Base-by-base conservation (phyloP, 2,113 vertebrate genomes). In the Neogale vison region DNA sequence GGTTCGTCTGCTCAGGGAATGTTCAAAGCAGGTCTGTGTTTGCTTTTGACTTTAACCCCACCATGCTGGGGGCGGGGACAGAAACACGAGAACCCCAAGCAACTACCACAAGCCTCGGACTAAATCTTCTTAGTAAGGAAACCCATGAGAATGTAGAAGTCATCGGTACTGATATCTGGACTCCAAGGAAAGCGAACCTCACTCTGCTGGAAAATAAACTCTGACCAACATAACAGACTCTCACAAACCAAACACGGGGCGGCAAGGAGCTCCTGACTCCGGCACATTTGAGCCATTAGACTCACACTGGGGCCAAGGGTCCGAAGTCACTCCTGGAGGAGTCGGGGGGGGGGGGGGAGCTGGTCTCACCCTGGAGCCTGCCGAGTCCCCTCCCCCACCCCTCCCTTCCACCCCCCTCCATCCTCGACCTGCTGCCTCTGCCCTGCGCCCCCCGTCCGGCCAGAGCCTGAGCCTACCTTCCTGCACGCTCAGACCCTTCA, bases 361-460 rank as follows among this genome's bases (percentile, higher is more conserved):
- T 6, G 18, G 39, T 50, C 42, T 24, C n/a, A 71, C 20, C 9
- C 29, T 17, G 3, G 10, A 12, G 9, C 3, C 5, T 34, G 45
- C n/a, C 4, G n/a, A 2, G 63, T 34, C 6, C 26, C 20, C 50
- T 21, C 7, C 13, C 1, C 13, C 2, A 0, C 5, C 24, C 59
- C 57, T 6, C 13, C 39, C 39, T 3, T 17, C n/a, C 21, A 3
- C 3, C 36, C 7, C n/a, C 2, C 14, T 47, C 71, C 4, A 0
- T 36, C 20, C 42, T 36, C 59, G 1, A 6, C 23, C 76, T 0
- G 0, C 12, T 26, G 2, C 9, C 23, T 45, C 36, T 1, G 7
- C 52, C 10, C 23, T 5, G 52, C 10, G 31, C 77, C 39, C 39
- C 39, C 8, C 6, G 17, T 14, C 18, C 1, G 1, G 36, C 65